Percentiles rank a stretch among this genome's conserved stretches.
phyloP scores from a whole-genome alignment of 2,113 vertebrate genomes.

The Arizona elegans region DNA sequence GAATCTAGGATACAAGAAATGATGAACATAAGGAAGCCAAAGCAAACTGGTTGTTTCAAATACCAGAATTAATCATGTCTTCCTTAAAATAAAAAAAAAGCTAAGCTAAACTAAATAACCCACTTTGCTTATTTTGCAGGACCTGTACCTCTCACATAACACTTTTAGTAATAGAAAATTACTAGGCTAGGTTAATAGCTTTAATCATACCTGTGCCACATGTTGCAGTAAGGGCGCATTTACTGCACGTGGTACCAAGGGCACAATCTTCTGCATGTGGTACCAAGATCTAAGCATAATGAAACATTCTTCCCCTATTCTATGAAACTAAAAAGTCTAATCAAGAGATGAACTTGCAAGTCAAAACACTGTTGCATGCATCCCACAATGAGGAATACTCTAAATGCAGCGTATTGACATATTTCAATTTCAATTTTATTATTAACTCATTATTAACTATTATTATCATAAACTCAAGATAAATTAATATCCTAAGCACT shows the following conservation, averaged over 20 bases:
- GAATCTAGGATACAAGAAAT: not conserved
- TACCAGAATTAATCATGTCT: not conserved
- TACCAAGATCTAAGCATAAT: not conserved
- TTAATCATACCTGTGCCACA: not conserved
- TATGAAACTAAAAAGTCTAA: not conserved
- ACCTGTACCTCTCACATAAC: not conserved
- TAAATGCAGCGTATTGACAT: not conserved
- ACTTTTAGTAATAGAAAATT: not conserved
- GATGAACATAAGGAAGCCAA: not conserved
- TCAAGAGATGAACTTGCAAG: not conserved
- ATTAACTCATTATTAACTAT: too few relatives aligned
- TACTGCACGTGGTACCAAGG: not conserved
- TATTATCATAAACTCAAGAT: not conserved
- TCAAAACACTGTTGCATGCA: not conserved
- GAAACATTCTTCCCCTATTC: not conserved
- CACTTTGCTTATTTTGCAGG: not conserved
- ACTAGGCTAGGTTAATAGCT: not conserved
- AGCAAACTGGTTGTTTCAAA: not conserved
- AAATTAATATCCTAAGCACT: not conserved
- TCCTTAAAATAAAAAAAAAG: not conserved
- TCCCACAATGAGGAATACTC: not conserved
- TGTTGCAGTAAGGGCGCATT: not conserved
- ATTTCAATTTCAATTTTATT: too few relatives aligned
- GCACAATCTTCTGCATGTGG: too few relatives aligned
- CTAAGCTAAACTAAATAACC: not conserved